phyloP scores from a whole-genome alignment of 2,888 invertebrate genomes.

The Andrena flavipes region DNA sequence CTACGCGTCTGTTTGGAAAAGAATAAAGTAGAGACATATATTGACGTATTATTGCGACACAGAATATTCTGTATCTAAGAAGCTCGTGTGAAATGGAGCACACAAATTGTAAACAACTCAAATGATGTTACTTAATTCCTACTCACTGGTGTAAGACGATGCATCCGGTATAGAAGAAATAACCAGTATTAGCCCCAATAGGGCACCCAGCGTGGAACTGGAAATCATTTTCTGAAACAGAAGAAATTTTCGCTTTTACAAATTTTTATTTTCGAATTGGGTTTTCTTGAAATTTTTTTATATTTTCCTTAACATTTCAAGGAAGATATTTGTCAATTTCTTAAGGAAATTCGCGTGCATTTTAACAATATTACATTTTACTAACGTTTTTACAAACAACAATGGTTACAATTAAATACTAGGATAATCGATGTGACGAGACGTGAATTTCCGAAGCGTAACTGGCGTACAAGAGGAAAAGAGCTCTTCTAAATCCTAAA shows the following conservation, averaged over 20 bases:
- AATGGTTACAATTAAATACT: too few relatives aligned
- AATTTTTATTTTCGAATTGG: not conserved
- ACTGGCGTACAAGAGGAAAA: too few relatives aligned
- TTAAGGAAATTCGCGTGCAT: too few relatives aligned
- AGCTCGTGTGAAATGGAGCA: not conserved
- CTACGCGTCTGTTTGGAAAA: too few relatives aligned
- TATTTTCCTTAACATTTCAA: not conserved
- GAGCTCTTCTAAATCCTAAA: too few relatives aligned
- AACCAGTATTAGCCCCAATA: slow-evolving; percentile 56
- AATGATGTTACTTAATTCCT: not conserved
- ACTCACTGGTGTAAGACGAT: slow-evolving; percentile 74
- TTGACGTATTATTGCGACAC: too few relatives aligned
- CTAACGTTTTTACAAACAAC: too few relatives aligned
- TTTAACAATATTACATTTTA: too few relatives aligned
- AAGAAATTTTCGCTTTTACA: not conserved
- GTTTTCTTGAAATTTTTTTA: not conserved
- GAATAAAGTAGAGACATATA: too few relatives aligned
- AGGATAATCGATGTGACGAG: too few relatives aligned
- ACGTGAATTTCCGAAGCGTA: too few relatives aligned
- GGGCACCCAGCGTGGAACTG: slow-evolving; percentile 33
- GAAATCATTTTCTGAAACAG: slow-evolving; percentile 66
- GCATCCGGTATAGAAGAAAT: slow-evolving; percentile 63
- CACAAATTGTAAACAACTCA: not conserved
- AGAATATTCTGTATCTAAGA: too few relatives aligned
- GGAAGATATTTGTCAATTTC: not conserved